A percentile compares a stretch with the other conserved stretches of the same genome.
Conservation (phyloP, 2,888 invertebrate genomes). For the Plagodis pulveraria region DNA sequence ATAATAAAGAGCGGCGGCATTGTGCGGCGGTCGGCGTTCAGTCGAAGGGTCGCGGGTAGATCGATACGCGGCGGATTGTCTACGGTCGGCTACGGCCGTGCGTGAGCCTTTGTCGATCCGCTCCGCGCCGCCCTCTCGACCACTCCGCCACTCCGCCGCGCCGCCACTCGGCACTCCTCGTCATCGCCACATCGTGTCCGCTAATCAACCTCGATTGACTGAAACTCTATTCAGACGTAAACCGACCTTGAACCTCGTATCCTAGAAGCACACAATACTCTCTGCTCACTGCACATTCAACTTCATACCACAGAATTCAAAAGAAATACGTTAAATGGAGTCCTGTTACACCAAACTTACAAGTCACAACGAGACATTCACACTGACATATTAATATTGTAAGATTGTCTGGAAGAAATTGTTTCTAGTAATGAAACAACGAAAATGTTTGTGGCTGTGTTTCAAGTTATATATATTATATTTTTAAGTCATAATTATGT, state of each 20-base stretch:
- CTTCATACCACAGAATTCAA: conserved; percentile 15
- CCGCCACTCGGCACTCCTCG: neutral
- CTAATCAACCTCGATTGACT: conserved; percentile 66
- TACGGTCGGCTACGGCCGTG: conserved; percentile 67
- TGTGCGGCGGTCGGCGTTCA: conserved; percentile 81
- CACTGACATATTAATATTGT: no score
- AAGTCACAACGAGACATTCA: neutral
- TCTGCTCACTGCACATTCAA: conserved; percentile 7
- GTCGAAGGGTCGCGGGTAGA: conserved; percentile 83
- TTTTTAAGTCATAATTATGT: no score
- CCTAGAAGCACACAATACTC: conserved; percentile 19
- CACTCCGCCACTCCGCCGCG: conserved; percentile 1
- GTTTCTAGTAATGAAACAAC: no score
- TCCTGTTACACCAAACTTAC: conserved; percentile 1
- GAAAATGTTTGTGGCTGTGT: no score
- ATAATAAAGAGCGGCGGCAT: conserved; percentile 84
- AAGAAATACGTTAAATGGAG: conserved; percentile 10
- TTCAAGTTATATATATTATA: no score
- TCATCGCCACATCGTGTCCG: conserved; percentile 38
- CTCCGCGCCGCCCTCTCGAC: conserved; percentile 48
- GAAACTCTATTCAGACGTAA: conserved; percentile 22
- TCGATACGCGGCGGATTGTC: conserved; percentile 82
- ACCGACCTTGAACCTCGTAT: conserved; percentile 21
- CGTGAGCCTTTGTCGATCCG: conserved; percentile 72
- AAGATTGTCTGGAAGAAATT: no score